phyloP scores from a whole-genome alignment of 1,140 invertebrate genomes.

The Drosophila carrolli region DNA sequence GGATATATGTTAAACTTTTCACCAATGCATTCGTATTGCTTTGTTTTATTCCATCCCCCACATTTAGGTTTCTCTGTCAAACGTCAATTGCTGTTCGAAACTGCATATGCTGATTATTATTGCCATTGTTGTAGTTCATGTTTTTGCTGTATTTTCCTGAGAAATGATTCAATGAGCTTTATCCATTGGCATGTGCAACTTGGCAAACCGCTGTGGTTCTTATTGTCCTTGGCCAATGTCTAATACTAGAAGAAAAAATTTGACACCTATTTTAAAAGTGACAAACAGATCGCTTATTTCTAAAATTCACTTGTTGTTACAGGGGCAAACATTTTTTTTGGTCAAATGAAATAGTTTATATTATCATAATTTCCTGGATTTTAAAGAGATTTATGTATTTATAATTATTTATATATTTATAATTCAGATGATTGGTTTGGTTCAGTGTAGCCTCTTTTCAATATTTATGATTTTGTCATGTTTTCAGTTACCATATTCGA shows the following conservation, averaged over 20 bases:
- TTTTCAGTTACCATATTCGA: conserved; percentile 4
- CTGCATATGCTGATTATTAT: conserved; percentile 68
- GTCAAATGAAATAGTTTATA: too few relatives aligned
- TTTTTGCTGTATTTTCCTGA: conserved; percentile 24
- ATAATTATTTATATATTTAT: background rate
- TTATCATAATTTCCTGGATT: too few relatives aligned
- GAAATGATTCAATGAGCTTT: conserved; percentile 72
- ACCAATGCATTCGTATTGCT: conserved; percentile 68
- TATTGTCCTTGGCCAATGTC: background rate
- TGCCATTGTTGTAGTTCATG: conserved; percentile 31
- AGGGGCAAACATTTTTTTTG: too few relatives aligned
- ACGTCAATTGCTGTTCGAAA: conserved; percentile 56
- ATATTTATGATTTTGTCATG: conserved; percentile 35
- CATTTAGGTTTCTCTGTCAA: conserved; percentile 43
- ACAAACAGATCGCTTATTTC: too few relatives aligned
- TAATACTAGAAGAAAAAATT: conserved; percentile 12
- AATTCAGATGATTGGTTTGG: background rate
- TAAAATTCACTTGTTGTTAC: too few relatives aligned
- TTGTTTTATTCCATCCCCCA: conserved; percentile 26
- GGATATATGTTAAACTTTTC: conserved; percentile 71
- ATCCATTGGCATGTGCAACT: conserved; percentile 46
- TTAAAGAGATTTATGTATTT: too few relatives aligned
- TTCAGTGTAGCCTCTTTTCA: conserved; percentile 22
- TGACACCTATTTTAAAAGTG: background rate
- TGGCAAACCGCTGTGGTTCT: conserved; percentile 38